These are phyloP conservation scores for Scarus forsteni DNA, from an alignment of 2,797 vertebrate genomes.

Conservation along the genomic window DNA sequence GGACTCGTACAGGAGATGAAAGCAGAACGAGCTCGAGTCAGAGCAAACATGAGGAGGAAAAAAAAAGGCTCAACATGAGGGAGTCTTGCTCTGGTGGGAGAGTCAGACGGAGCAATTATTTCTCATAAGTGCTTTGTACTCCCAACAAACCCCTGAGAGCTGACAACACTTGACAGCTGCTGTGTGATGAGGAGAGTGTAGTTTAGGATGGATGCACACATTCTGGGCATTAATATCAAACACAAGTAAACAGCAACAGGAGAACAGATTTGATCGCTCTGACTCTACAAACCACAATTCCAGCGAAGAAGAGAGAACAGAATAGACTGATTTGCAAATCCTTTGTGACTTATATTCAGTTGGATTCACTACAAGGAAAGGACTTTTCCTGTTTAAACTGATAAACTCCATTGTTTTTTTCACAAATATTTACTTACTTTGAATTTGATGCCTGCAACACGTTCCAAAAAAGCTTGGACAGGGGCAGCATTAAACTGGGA, in stretches of 20 bases:
- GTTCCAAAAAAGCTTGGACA: too few species aligned
- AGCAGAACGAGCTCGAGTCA: not conserved
- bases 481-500: too few species aligned
- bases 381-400: too few species aligned
- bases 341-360: too few species aligned
- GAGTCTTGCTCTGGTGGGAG: conserved; percentile 26
- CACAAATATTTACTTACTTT: too few species aligned
- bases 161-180: conserved; percentile 21
- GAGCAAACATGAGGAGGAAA: not conserved
- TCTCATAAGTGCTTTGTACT: conserved; percentile 33
- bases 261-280: not conserved
- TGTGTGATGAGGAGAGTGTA: conserved; percentile 11
- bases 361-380: too few species aligned
- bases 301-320: too few species aligned
- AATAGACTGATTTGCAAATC: too few species aligned
- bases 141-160: conserved; percentile 29
- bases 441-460: too few species aligned
- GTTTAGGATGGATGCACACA: not conserved
- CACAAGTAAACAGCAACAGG: not conserved
- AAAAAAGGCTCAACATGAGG: conserved; percentile 1
- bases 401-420: too few species aligned
- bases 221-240: not conserved
- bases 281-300: too few species aligned
- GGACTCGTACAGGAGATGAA: conserved; percentile 12
- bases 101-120: conserved; percentile 17